Conservation (phyloP, 2,797 vertebrate genomes). For the Coluber constrictor region DNA sequence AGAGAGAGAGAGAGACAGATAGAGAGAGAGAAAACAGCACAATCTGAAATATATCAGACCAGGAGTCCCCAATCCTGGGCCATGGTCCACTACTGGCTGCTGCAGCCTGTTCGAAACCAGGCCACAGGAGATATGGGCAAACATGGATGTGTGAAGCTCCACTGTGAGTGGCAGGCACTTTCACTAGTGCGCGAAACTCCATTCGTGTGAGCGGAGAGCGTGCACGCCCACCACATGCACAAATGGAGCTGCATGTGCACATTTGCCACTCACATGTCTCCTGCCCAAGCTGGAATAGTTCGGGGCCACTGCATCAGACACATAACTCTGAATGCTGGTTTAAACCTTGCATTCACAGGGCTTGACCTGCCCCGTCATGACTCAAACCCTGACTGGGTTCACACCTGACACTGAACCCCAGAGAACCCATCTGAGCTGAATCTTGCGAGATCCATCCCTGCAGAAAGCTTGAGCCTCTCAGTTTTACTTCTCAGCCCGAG, state of each 20-base stretch:
- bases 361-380: too few relatives aligned
- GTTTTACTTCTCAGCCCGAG: neutral
- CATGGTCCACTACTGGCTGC: too few relatives aligned
- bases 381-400: neutral
- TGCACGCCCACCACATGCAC: too few relatives aligned
- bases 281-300: neutral
- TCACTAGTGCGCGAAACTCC: too few relatives aligned
- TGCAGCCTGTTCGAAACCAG: neutral
- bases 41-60: neutral
- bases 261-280: neutral
- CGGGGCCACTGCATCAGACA: neutral
- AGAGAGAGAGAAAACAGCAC: neutral
- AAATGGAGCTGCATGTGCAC: neutral
- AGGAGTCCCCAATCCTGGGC: too few relatives aligned
- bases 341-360: neutral
- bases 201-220: neutral
- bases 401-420: neutral
- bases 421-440: neutral
- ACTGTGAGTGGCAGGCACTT: too few relatives aligned
- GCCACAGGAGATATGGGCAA: neutral
- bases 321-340: neutral
- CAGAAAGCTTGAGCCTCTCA: neutral
- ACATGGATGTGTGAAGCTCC: too few relatives aligned
- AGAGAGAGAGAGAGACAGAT: rapidly evolving
- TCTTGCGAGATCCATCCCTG: neutral